Base-by-base conservation (phyloP, 2,113 vertebrate genomes). In the Spea bombifrons region DNA sequence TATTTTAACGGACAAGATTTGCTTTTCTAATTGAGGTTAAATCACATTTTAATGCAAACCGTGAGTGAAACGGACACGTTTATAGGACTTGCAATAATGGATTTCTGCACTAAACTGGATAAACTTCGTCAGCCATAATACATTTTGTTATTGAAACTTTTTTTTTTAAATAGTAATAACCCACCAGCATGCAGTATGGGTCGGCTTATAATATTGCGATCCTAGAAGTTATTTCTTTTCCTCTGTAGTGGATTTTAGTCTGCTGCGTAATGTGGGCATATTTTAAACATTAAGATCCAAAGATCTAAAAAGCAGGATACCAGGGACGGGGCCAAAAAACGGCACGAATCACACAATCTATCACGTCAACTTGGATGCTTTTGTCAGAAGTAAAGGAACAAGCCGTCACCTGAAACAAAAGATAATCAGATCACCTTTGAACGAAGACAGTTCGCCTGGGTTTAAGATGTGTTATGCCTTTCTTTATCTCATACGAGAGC, bases 321-420 rank as follows among this genome's bases (percentile, higher is more conserved):
- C 13, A 44, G 3, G 64, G 76, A 71, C 76, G 64, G 30, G 59
- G n/a, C 67, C 53, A 71, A 78, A n/a, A 71, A 65, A 53, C 55
- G 43, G 59, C 30, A 30, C 65, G 47, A 48, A 71, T 43, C 47
- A 71, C 17, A 10, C 64, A 48, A 79, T 79, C 76, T 55, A 79
- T 79, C 69, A 66, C 57, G 48, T 66, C 44, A 66, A 66, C 59
- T 46, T 73, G 45, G 66, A 45, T 43, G 10, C 64, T 49, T 52
- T 74, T 80, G 78, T 80, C 71, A 80, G 50, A 61, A 8, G 16
- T 68, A 67, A 47, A 65, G 71, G 71, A 67, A 66, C 44, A 67
- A 49, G 78, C 63, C 59, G 64, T 74, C 78, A 80, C 71, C 71
- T 74, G 71, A 80, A 68, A 80, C 77, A 72, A 44, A 61, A 79